These are phyloP conservation scores for Protobothrops flavoviridis DNA, from an alignment of 2,113 vertebrate species.

Conservation along the genomic window DNA sequence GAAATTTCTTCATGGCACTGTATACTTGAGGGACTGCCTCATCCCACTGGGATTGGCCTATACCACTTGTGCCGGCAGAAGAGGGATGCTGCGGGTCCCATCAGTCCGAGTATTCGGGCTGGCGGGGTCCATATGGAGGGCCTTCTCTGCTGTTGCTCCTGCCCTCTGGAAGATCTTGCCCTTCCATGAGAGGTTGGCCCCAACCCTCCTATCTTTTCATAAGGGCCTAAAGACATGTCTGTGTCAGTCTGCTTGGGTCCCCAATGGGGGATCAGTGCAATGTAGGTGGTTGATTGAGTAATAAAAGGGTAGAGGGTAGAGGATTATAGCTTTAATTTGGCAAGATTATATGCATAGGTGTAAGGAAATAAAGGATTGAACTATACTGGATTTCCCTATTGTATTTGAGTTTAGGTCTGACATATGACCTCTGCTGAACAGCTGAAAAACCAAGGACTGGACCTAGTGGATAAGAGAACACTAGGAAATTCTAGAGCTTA, in stretches of 20 bases:
- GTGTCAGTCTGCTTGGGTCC: neutral
- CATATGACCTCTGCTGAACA: neutral
- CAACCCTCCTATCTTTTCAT: neutral
- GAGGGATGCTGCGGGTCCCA: neutral
- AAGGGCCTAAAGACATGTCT: neutral
- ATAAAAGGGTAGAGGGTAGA: neutral
- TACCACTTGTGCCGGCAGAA: neutral
- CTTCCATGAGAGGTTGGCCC: neutral
- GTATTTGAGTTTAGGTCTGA: too few species aligned
- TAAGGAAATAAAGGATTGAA: too few species aligned
- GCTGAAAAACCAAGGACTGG: neutral
- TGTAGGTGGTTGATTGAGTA: neutral
- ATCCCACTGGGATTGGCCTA: neutral
- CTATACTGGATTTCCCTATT: too few species aligned
- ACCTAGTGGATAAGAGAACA: neutral
- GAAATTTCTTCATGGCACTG: neutral
- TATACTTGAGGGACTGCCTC: neutral
- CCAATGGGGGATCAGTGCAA: neutral
- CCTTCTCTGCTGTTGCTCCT: neutral
- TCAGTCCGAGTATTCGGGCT: neutral
- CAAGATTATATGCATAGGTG: too few species aligned
- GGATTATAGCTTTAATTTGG: too few species aligned
- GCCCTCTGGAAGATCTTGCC: neutral
- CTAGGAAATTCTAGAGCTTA: neutral
- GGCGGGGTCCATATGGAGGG: neutral